Conservation (phyloP, 1,140 invertebrate species). For the Mizuhopecten yessoensis region DNA sequence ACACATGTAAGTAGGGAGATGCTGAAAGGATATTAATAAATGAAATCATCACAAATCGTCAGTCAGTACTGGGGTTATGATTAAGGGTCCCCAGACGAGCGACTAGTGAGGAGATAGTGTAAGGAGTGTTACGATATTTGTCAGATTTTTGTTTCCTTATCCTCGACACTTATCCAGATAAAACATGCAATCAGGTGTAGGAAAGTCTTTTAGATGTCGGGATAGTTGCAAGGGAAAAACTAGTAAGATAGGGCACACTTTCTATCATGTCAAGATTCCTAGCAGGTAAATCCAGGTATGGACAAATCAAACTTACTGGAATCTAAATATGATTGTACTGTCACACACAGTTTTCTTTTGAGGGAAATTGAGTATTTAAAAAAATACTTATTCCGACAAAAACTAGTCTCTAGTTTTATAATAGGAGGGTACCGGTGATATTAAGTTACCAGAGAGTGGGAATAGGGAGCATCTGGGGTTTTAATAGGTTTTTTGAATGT, state of each 20-base stretch:
- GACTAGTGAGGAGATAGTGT: neutral
- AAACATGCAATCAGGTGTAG: neutral
- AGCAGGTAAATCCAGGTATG: neutral
- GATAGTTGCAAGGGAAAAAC: no score
- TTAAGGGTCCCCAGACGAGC: neutral
- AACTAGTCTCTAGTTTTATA: no score
- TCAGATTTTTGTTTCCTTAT: no score
- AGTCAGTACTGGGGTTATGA: neutral
- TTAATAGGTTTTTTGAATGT: no score
- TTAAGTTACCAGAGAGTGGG: no score
- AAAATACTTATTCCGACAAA: no score
- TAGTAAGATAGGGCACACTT: neutral
- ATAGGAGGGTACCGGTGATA: no score
- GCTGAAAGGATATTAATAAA: slow-evolving; percentile 21
- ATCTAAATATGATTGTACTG: neutral
- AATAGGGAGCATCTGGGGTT: no score
- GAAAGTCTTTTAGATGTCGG: neutral
- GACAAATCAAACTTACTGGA: neutral
- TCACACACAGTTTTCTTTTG: no score
- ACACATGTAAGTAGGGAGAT: neutral
- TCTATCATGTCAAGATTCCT: neutral
- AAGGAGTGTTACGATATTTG: neutral
- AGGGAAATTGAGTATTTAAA: no score
- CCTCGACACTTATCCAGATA: neutral
- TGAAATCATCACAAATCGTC: neutral